These are phyloP conservation scores for Lycophotia porphyrea DNA, from an alignment of 2,888 invertebrate genomes.

Conservation along the genomic window DNA sequence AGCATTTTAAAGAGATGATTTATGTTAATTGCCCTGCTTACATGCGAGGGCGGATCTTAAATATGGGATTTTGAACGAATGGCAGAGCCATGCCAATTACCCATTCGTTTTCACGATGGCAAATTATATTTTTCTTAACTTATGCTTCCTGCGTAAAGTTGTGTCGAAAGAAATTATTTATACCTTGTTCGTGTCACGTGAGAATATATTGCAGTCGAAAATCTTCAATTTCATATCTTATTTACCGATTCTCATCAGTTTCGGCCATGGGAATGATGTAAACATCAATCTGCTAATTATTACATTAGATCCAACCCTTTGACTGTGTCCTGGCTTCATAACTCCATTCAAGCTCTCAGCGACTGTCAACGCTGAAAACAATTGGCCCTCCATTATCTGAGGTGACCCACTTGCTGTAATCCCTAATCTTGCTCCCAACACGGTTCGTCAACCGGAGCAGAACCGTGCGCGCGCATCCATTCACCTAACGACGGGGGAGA, in stretches of 20 bases:
- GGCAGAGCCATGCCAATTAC: not conserved
- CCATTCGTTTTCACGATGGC: not conserved
- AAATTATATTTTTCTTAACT: not conserved
- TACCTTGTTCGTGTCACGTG: not conserved
- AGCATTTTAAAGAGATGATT: slow-evolving; percentile 4
- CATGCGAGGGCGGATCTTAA: not conserved
- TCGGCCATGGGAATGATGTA: not conserved
- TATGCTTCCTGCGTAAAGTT: not conserved
- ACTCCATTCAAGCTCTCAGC: slow-evolving; percentile 63
- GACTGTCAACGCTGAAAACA: slow-evolving; percentile 52
- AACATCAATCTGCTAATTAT: slow-evolving; percentile 15
- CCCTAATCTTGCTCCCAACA: slow-evolving; percentile 69
- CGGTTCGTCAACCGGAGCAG: slow-evolving; percentile 67
- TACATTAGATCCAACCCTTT: slow-evolving; percentile 35
- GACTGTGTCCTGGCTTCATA: slow-evolving; percentile 41
- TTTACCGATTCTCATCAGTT: not conserved
- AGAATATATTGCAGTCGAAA: not conserved
- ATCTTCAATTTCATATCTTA: not conserved
- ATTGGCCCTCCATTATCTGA: slow-evolving; percentile 67
- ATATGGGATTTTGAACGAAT: slow-evolving; percentile 13
- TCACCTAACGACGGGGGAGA: slow-evolving; percentile 70
- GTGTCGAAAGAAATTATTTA: not conserved
- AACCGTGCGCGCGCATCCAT: slow-evolving; percentile 86
- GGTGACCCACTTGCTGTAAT: slow-evolving; percentile 77
- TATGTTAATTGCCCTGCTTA: slow-evolving; percentile 19